These are phyloP conservation scores for Megastigmus dorsalis DNA, from an alignment of 2,888 invertebrate species.

Conservation along the genomic window DNA sequence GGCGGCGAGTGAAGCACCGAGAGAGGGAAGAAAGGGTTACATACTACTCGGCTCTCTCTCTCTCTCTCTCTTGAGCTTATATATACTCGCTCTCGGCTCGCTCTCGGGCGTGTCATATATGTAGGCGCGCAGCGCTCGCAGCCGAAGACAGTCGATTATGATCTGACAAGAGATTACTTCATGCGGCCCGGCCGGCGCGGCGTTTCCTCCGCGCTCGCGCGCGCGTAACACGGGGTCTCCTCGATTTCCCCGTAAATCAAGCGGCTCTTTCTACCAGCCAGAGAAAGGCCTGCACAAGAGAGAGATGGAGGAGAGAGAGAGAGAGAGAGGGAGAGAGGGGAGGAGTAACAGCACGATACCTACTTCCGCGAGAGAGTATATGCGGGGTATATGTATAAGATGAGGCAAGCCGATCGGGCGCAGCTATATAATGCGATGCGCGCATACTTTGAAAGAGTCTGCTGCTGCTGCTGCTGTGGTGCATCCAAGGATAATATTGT, in stretches of 20 bases:
- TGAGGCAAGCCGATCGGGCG: no score
- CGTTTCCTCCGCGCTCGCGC: conserved; percentile 6
- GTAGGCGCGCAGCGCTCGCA: not conserved
- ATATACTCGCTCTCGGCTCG: no score
- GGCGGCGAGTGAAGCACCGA: no score
- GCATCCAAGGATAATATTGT: conserved; percentile 10
- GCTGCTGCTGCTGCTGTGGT: not conserved
- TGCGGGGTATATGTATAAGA: not conserved
- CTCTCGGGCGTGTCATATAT: conserved; percentile 25
- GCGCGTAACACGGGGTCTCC: conserved; percentile 48
- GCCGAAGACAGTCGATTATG: conserved; percentile 42
- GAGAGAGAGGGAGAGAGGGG: no score
- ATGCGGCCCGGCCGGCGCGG: not conserved
- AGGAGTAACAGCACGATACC: no score
- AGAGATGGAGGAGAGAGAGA: no score
- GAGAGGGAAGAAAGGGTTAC: no score
- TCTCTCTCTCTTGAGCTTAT: no score
- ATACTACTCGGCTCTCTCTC: no score
- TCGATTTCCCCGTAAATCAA: conserved; percentile 53
- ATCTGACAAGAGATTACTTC: conserved; percentile 48
- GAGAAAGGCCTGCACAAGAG: no score
- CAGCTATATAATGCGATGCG: conserved; percentile 20
- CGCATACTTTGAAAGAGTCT: not conserved
- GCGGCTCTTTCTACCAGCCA: not conserved
- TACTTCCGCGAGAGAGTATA: not conserved